Percentiles rank a stretch among this genome's conserved stretches.
These are phyloP conservation scores for Pygoscelis antarcticus DNA, from an alignment of 2,113 vertebrate genomes.

Conservation along the genomic window DNA sequence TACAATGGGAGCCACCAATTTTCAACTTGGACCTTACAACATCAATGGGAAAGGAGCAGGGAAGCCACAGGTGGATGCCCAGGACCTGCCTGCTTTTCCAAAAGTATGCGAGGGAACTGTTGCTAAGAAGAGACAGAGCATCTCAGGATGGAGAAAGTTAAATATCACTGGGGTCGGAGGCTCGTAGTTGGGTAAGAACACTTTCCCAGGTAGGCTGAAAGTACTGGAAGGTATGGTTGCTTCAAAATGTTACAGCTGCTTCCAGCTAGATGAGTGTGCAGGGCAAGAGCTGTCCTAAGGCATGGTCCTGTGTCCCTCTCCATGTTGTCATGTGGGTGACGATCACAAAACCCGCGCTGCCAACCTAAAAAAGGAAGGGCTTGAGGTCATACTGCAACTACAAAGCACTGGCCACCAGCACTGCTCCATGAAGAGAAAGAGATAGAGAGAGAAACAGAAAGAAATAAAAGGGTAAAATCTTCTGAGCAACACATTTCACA, in stretches of 20 bases:
- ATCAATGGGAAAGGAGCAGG: background rate
- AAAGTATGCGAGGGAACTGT: background rate
- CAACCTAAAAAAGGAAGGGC: background rate
- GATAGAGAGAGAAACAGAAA: background rate
- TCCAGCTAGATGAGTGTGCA: background rate
- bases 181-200: background rate
- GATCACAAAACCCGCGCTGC: background rate
- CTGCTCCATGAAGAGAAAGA: background rate
- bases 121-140: background rate
- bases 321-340: background rate
- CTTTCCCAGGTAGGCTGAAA: no score
- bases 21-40: background rate
- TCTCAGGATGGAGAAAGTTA: background rate
- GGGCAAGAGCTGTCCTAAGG: background rate
- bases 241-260: background rate
- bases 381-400: background rate
- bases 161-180: background rate
- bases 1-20: rapidly evolving
- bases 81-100: background rate
- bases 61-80: background rate
- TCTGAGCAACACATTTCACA: background rate
- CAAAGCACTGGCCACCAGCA: background rate
- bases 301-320: background rate
- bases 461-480: background rate
- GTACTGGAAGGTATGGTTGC: background rate